Conservation (phyloP, 2,888 invertebrate genomes). For the Amaurobius ferox region DNA sequence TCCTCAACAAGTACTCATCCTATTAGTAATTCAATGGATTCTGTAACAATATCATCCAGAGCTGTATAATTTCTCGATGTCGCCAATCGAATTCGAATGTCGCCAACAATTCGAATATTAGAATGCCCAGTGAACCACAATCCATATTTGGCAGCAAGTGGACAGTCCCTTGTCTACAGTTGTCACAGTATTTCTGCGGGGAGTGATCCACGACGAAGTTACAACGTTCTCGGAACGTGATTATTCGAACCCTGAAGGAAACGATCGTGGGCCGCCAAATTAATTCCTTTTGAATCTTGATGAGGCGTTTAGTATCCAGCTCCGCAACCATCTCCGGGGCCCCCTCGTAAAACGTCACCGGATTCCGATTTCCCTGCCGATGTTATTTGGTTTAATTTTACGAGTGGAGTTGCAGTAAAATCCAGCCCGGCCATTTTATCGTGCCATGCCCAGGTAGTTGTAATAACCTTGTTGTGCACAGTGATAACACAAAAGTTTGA, state of each 20-base stretch:
- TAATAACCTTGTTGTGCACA: conserved; percentile 63
- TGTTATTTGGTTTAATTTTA: conserved; percentile 69
- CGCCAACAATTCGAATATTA: no score
- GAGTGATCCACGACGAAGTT: conserved; percentile 7
- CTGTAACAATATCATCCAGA: no score
- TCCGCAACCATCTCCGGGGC: conserved; percentile 20
- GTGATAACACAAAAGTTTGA: conserved; percentile 53
- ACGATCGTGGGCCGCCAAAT: conserved; percentile 51
- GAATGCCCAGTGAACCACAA: no score
- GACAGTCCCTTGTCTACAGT: background rate
- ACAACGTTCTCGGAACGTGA: conserved; percentile 28
- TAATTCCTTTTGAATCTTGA: conserved; percentile 71
- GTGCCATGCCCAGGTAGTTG: conserved; percentile 38
- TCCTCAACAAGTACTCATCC: no score
- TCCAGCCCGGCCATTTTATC: conserved; percentile 42
- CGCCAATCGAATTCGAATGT: no score
- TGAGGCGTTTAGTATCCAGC: conserved; percentile 65
- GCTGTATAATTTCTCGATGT: no score
- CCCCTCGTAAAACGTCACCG: conserved; percentile 54
- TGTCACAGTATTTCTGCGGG: background rate
- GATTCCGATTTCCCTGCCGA: conserved; percentile 48
- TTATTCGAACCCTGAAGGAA: conserved; percentile 61
- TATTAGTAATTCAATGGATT: no score
- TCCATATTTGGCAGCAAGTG: background rate
- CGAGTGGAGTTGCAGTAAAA: conserved; percentile 65